phyloP scores from a whole-genome alignment of 2,888 invertebrate species.

The Eupithecia abbreviata region DNA sequence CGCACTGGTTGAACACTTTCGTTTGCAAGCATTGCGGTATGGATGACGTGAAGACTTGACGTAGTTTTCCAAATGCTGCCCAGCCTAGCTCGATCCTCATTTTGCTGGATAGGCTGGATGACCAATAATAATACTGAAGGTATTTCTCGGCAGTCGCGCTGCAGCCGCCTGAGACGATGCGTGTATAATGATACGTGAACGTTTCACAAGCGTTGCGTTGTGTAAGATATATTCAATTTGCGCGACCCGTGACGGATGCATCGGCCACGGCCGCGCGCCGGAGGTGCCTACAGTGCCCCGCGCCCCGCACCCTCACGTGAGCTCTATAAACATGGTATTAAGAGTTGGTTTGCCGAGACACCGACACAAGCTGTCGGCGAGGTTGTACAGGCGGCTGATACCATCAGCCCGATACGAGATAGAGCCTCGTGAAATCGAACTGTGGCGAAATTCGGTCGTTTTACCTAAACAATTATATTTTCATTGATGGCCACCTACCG shows the following conservation, averaged over 20 bases:
- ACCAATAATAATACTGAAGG: background rate
- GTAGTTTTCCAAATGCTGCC: no score
- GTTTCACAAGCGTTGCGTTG: slow-evolving; percentile 19
- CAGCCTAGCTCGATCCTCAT: no score
- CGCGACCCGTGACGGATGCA: slow-evolving; percentile 54
- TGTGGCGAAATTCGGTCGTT: slow-evolving; percentile 41
- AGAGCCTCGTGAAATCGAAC: slow-evolving; percentile 41
- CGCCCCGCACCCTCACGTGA: background rate
- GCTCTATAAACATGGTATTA: background rate
- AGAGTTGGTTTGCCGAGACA: background rate
- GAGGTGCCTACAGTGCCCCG: background rate
- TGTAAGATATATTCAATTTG: slow-evolving; percentile 57
- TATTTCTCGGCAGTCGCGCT: background rate
- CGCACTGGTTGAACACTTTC: no score
- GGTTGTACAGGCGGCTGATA: slow-evolving; percentile 38
- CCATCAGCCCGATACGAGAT: slow-evolving; percentile 41
- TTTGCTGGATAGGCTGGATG: no score
- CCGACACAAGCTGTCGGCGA: background rate
- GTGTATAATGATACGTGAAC: background rate
- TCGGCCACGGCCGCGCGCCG: slow-evolving; percentile 52
- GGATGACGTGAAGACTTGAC: no score
- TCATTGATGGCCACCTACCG: background rate
- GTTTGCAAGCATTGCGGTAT: no score
- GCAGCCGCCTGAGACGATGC: background rate
- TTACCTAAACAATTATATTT: background rate